Percentiles rank a stretch among this genome's conserved stretches.
Conservation (phyloP, 2,113 vertebrate genomes). For the Psammodynastes pulverulentus region DNA sequence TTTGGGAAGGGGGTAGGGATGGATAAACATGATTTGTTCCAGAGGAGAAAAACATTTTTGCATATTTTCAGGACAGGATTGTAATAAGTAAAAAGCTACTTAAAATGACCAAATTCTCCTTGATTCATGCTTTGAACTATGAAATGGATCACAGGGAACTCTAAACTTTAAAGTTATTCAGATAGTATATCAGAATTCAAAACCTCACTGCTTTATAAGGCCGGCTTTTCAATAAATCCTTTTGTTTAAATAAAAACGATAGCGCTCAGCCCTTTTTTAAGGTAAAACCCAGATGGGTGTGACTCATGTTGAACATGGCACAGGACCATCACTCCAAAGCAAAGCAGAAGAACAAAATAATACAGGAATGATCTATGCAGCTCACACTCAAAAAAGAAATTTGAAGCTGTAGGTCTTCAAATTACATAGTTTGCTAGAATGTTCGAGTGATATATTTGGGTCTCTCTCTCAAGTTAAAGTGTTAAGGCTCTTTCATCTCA, state of each 20-base stretch:
- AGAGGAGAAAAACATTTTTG: slow-evolving; percentile 38
- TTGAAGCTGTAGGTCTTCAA: background rate
- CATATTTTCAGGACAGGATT: slow-evolving; percentile 30
- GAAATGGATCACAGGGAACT: slow-evolving; percentile 6
- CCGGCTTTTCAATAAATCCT: slow-evolving; percentile 1
- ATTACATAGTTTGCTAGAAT: background rate
- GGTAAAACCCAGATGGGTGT: slow-evolving; percentile 34
- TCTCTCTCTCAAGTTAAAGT: background rate
- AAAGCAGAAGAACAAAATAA: slow-evolving; percentile 3
- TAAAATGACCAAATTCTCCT: slow-evolving; percentile 25
- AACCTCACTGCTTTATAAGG: slow-evolving; percentile 13
- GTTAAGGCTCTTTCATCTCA: background rate
- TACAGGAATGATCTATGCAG: background rate
- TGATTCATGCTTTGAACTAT: slow-evolving; percentile 26
- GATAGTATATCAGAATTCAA: slow-evolving; percentile 21
- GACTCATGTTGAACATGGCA: background rate
- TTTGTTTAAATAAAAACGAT: background rate
- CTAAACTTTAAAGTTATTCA: slow-evolving; percentile 41
- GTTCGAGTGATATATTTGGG: background rate
- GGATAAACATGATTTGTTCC: slow-evolving; percentile 24
- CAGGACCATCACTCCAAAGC: background rate
- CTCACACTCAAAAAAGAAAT: background rate
- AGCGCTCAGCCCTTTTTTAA: slow-evolving; percentile 20
- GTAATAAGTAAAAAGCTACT: slow-evolving; percentile 1
- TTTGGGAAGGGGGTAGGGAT: slow-evolving; percentile 28